phyloP scores from a whole-genome alignment of 92 coral and sea anemone genomes.

The Micromussa lordhowensis region DNA sequence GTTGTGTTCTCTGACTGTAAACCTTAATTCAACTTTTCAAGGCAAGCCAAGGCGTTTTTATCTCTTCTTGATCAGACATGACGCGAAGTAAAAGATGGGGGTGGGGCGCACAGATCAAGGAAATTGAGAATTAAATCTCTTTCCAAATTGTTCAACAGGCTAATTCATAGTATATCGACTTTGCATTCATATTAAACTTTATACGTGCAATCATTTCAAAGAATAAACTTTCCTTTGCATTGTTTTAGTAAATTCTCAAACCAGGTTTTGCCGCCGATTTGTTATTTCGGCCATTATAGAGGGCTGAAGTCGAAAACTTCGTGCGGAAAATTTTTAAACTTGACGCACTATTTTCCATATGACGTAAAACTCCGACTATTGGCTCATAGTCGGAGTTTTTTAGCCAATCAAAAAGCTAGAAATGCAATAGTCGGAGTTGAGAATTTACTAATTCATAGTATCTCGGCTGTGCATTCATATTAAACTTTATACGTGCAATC shows the following conservation, averaged over 20 bases:
- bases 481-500: neutral
- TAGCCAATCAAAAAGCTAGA: too few relatives aligned
- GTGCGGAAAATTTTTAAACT: too few relatives aligned
- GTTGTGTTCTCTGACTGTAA: neutral
- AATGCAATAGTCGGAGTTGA: too few relatives aligned
- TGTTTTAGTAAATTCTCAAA: too few relatives aligned
- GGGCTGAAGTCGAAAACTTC: too few relatives aligned
- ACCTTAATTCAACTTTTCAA: neutral
- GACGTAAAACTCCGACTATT: too few relatives aligned
- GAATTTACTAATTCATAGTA: neutral
- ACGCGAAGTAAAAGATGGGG: neutral
- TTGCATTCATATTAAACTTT: neutral
- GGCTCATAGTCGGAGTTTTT: too few relatives aligned
- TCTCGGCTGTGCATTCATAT: neutral
- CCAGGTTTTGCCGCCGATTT: too few relatives aligned
- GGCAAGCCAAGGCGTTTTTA: neutral
- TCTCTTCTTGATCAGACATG: neutral
- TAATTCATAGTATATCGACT: neutral
- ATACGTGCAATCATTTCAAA: neutral
- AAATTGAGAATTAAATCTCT: neutral
- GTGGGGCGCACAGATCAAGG: neutral
- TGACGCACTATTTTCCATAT: too few relatives aligned
- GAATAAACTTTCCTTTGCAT: neutral
- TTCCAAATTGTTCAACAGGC: too few relatives aligned
- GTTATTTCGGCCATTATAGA: too few relatives aligned